Evolutionary conservation across 2,797 vertebrate species (phyloP), one percentile per base, ranked within the genome.

Genomic region (Crocidura indochinensis): DNA sequence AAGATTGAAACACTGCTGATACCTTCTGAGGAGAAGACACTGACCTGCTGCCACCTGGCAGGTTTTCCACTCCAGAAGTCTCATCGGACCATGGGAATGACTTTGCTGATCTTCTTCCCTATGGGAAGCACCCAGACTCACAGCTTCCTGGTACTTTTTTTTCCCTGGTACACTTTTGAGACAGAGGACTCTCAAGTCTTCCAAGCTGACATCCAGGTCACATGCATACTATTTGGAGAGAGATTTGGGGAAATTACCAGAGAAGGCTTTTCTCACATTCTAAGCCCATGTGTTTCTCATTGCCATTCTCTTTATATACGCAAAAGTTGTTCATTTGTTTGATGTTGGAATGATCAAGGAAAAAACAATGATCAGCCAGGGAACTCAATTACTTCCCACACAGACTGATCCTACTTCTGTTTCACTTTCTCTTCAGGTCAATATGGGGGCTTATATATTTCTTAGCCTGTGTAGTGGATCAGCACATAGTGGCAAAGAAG

Each of bases 1-100:
- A 49, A 82, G 79, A 27, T 12, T 24, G 15, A 8, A 38, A 24
- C 7, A 8, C 38, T 53, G 1, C 0, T 7, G 6, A 71, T 38
- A 56, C 26, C 49, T 51, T 5, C 56, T 79, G 38, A 31, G 84
- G 90, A 85, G 38, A 76, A 77, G 69, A 77, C 60, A 7, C 64
- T 51, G 60, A 20, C 15, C 56, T 20, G 6, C 56, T 60, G 56
- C 56, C 19, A 64, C 12, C 26, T 24, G 38, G 22, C 46, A 49
- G 38, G 38, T 38, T 38, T 38, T 38, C 38, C 38, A 38, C 38
- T 38, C 38, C 38, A 38, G 38, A 38, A 38, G 14, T 19, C 14
- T 60, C 56, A 60, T 60, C 6, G 20, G 56, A 53, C 19, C 51
- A 46, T 79, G 49, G 29, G 22, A 84, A 22, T 44, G 19, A 6